Evolutionary conservation across 1,140 invertebrate genomes (phyloP).

Genomic region (Leucophenga varia): DNA sequence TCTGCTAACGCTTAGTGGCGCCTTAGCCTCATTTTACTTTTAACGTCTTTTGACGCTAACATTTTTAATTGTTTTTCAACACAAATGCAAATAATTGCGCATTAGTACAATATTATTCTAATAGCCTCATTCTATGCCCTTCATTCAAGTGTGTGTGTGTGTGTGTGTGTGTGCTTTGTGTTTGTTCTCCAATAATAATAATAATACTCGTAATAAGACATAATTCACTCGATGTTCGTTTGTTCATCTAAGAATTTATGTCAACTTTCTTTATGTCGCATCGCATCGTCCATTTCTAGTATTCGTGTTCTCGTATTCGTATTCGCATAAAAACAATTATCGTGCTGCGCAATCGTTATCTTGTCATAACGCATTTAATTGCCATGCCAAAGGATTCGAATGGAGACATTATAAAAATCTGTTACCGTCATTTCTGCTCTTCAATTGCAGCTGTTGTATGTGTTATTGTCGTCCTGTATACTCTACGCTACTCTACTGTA

Average conservation of each 20-base stretch:
- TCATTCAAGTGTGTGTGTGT: background rate
- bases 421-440: slow-evolving; percentile 34
- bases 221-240: slow-evolving; percentile 43
- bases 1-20: too few relatives aligned
- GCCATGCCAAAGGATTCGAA: slow-evolving; percentile 46
- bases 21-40: background rate
- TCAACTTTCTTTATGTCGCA: slow-evolving; percentile 4
- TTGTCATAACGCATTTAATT: slow-evolving; percentile 30
- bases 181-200: slow-evolving; percentile 46
- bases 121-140: too few relatives aligned
- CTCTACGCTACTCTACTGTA: too few relatives aligned
- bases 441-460: too few relatives aligned
- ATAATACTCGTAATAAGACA: too few relatives aligned
- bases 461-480: too few relatives aligned
- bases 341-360: background rate
- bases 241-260: slow-evolving; percentile 40
- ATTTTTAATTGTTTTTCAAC: slow-evolving; percentile 35
- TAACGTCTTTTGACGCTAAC: slow-evolving; percentile 24
- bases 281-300: slow-evolving; percentile 7
- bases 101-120: too few relatives aligned
- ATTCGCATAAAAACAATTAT: slow-evolving; percentile 36
- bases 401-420: slow-evolving; percentile 53
- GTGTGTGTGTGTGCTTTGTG: slow-evolving; percentile 17
- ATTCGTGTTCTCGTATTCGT: background rate
- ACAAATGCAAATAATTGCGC: slow-evolving; percentile 49